Evolutionary conservation across 2,797 vertebrate genomes (phyloP).

Genomic region (Vireo griseus): DNA sequence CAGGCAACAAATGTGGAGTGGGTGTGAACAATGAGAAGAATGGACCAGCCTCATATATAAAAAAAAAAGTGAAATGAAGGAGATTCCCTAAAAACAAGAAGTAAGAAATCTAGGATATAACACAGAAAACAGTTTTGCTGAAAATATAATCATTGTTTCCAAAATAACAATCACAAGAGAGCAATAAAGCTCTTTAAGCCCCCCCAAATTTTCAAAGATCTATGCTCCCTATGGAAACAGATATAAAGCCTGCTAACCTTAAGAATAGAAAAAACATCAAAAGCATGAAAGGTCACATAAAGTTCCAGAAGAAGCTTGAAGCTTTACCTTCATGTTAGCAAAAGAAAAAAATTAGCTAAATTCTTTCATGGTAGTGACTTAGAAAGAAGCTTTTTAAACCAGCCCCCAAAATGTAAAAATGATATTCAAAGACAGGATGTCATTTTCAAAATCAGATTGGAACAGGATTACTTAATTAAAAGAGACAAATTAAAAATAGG

Average conservation of each 20-base stretch:
- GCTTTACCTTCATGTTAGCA: constrained; percentile 50
- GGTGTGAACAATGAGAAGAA: background rate
- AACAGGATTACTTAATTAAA: constrained; percentile 64
- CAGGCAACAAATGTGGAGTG: background rate
- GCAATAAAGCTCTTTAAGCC: constrained; percentile 13
- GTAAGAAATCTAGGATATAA: background rate
- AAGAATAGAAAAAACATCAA: constrained; percentile 54
- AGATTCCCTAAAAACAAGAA: background rate
- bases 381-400: constrained; percentile 46
- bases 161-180: background rate
- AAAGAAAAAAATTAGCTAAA: constrained; percentile 35
- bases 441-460: constrained; percentile 60
- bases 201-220: constrained; percentile 56
- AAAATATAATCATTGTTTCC: constrained; percentile 14
- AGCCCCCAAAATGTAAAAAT: constrained; percentile 43
- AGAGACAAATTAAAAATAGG: constrained; percentile 49
- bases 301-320: constrained; percentile 55
- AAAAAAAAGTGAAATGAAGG: background rate
- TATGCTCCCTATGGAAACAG: constrained; percentile 27
- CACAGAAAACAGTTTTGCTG: background rate
- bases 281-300: constrained; percentile 59
- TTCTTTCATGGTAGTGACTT: constrained; percentile 24
- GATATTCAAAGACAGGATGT: constrained; percentile 58
- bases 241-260: constrained; percentile 37
- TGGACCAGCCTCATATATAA: background rate